Evolutionary conservation across 2,888 invertebrate species (phyloP).

Genomic region (Andrena camellia): DNA sequence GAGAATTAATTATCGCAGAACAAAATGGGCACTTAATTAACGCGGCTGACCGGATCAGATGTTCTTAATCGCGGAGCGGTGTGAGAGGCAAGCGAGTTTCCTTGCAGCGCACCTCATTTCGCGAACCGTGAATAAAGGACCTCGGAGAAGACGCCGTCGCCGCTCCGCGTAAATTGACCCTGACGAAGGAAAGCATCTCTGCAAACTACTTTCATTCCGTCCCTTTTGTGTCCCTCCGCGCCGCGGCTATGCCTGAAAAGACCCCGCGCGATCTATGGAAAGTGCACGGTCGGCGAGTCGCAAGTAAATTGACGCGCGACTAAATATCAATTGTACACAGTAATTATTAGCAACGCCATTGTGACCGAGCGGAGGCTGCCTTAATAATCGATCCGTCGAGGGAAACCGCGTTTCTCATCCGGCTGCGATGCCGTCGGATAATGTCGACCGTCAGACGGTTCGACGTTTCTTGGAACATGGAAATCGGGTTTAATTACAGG

Average conservation of each 20-base stretch:
- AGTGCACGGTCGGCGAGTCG: conserved; percentile 56
- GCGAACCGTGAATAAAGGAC: conserved; percentile 43
- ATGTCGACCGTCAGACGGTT: conserved; percentile 12
- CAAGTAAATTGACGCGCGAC: conserved; percentile 49
- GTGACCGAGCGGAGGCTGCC: conserved; percentile 49
- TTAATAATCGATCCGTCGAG: conserved; percentile 54
- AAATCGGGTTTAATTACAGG: conserved; percentile 50
- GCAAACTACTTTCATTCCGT: conserved; percentile 65
- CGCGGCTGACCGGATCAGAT: conserved; percentile 40
- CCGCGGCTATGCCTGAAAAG: conserved; percentile 40
- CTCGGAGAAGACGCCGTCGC: conserved; percentile 27
- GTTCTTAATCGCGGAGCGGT: conserved; percentile 39
- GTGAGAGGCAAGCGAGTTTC: conserved; percentile 36
- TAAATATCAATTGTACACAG: conserved; percentile 64
- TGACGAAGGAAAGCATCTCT: conserved; percentile 63
- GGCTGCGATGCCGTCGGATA: conserved; percentile 11
- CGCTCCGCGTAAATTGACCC: conserved; percentile 67
- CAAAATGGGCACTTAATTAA: conserved; percentile 58
- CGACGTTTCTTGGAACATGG: conserved; percentile 4
- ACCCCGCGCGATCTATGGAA: conserved; percentile 52
- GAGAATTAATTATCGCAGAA: conserved; percentile 59
- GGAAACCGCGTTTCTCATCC: conserved; percentile 48
- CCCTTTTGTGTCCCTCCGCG: conserved; percentile 29
- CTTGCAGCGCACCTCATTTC: conserved; percentile 42
- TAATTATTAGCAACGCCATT: conserved; percentile 68